Base-by-base conservation (phyloP, 2,888 invertebrate genomes). In the Tortricodes alternella region DNA sequence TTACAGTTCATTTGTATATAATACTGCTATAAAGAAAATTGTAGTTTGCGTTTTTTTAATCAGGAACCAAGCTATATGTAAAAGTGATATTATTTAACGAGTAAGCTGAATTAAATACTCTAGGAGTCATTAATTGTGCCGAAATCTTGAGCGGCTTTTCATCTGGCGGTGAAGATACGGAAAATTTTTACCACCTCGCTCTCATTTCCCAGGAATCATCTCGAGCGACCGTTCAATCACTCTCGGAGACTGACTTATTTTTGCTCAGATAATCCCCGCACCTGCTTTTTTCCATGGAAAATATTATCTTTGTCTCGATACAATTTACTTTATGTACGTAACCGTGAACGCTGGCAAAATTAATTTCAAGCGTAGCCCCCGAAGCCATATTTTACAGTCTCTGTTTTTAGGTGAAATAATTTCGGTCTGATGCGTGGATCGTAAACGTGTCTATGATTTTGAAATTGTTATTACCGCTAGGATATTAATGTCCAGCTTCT, bases 271-370 rank as follows among this genome's bases (percentile, higher is more conserved):
- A 56, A 56, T 56, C 56, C 56, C 18, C 44, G 44, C 50, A 56
- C 56, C 56, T 56, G 56, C 44, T 44, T 44, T 56, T 27, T 56
- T 48, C 48, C 38, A 37, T 55, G 48, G n/a, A 49, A 46, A 55
- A 48, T 48, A 11, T 48, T 55, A 55, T 41, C 55, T 49, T 35
- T 37, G 19, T 43, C 48, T 43, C 35, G 11, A 55, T 43, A 43
- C 35, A 55, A 35, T 49, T 55, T 48, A 27, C 48, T 43, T 41
- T 29, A 43, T 49, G 24, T 34, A 27, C 51, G 15, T 6, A 39
- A 39, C 11, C 38, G 21, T 5, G 11, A 15, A 6, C 18, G 6
- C 15, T 18, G 44, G 29, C 7, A 29, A 43, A 29, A 13, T 18
- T 8, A 11, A 13, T 15, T 24, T 13, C 23, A 13, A 15, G 13